Conservation (phyloP, 2,888 invertebrate genomes). For the Alloplasta piceator region DNA sequence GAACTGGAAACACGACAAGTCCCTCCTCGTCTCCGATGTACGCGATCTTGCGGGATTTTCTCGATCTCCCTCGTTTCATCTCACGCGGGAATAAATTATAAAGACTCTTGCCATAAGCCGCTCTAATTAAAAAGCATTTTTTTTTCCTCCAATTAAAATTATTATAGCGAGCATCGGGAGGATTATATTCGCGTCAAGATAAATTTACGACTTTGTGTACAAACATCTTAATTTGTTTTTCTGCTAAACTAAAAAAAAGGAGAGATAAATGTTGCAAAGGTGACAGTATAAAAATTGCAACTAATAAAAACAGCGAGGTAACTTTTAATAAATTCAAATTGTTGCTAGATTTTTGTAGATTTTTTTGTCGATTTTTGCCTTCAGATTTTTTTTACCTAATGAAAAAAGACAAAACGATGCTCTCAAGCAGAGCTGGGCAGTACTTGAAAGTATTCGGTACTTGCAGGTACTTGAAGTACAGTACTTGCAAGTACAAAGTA, state of each 20-base stretch:
- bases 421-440: no score
- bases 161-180: not conserved
- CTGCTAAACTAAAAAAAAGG: not conserved
- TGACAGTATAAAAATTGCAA: no score
- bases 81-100: constrained; percentile 29
- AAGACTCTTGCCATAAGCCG: not conserved
- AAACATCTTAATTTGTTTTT: constrained; percentile 4
- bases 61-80: not conserved
- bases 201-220: constrained; percentile 12
- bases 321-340: no score
- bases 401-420: no score
- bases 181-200: constrained; percentile 31
- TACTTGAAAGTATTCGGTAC: no score
- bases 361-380: no score
- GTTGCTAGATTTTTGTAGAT: no score
- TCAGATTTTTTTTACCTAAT: no score
- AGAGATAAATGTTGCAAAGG: no score
- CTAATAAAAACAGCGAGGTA: no score
- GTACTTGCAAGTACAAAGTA: no score
- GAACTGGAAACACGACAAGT: constrained; percentile 45
- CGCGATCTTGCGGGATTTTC: constrained; percentile 36
- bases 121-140: constrained; percentile 4
- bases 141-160: not conserved
- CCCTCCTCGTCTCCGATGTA: not conserved
- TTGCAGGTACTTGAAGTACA: no score